phyloP scores from a whole-genome alignment of 2,888 invertebrate genomes.

The Drosophila conformis region DNA sequence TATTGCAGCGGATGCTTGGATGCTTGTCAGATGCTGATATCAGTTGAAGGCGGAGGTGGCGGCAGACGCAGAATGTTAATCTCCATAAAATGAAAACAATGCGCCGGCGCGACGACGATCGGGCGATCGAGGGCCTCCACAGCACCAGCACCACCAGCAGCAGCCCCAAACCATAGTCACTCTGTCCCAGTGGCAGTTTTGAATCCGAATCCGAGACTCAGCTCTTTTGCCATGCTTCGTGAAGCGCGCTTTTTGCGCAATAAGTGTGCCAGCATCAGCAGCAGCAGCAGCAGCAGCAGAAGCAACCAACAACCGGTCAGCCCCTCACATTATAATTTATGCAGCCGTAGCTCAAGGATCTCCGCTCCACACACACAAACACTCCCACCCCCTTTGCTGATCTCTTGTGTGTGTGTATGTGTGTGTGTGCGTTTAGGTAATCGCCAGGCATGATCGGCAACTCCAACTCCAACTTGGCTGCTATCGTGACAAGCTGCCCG shows the following conservation, averaged over 20 bases:
- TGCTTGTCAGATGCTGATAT: slow-evolving; percentile 71
- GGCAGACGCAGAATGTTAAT: slow-evolving; percentile 74
- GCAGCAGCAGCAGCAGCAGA: slow-evolving; percentile 15
- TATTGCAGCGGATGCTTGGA: slow-evolving; percentile 74
- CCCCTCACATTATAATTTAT: slow-evolving; percentile 74
- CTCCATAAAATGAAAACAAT: slow-evolving; percentile 80
- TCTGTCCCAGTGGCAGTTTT: slow-evolving; percentile 46
- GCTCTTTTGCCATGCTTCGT: slow-evolving; percentile 73
- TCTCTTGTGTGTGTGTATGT: slow-evolving; percentile 5
- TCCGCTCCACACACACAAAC: slow-evolving; percentile 23
- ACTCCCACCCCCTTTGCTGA: slow-evolving; percentile 1
- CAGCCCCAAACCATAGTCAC: slow-evolving; percentile 6
- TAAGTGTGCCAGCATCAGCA: slow-evolving; percentile 72
- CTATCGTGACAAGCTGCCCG: slow-evolving; percentile 77
- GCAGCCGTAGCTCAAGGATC: slow-evolving; percentile 77
- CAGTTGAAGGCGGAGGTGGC: slow-evolving; percentile 45
- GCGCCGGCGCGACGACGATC: slow-evolving; percentile 73
- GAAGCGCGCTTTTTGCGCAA: slow-evolving; percentile 79
- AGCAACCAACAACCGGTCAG: slow-evolving; percentile 65
- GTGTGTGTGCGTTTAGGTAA: slow-evolving; percentile 76
- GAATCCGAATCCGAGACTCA: slow-evolving; percentile 42
- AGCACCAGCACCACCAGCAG: slow-evolving; percentile 11
- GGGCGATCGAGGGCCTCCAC: slow-evolving; percentile 47
- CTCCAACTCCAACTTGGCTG: slow-evolving; percentile 43
- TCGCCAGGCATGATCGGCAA: slow-evolving; percentile 70